These are phyloP conservation scores for Apostichopus parvimensis DNA, from an alignment of 35 echinoderm and acorn worm genomes.

Conservation along the genomic window DNA sequence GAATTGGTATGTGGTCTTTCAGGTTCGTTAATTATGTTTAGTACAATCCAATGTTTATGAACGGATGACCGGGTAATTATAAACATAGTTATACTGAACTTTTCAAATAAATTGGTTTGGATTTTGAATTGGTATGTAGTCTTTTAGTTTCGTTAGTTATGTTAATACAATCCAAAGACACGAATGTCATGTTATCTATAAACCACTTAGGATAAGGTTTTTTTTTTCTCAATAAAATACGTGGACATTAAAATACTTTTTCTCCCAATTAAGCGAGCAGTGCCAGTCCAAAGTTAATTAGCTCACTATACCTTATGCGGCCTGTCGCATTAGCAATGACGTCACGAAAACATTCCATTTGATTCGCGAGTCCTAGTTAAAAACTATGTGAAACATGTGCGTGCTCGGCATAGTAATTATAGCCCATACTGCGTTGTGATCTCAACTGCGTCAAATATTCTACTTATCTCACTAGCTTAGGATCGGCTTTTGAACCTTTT, in stretches of 20 bases:
- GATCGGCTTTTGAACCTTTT: background rate
- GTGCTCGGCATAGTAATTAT: conserved; percentile 2
- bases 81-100: no score
- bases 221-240: no score
- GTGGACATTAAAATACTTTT: background rate
- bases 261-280: background rate
- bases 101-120: no score
- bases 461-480: background rate
- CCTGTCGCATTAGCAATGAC: conserved; percentile 11
- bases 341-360: conserved; percentile 42
- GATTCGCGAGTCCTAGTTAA: background rate
- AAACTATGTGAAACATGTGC: background rate
- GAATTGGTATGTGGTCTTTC: no score
- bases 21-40: no score
- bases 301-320: conserved; percentile 1
- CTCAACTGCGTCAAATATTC: background rate
- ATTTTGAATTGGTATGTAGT: no score
- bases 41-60: no score
- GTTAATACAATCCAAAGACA: no score
- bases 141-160: no score
- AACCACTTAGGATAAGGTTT: no score
- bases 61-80: no score
- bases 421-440: background rate
- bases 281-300: background rate
- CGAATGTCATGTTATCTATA: no score